Conservation (phyloP, 2,113 vertebrate genomes). For the Phrynosoma blainvillii region DNA sequence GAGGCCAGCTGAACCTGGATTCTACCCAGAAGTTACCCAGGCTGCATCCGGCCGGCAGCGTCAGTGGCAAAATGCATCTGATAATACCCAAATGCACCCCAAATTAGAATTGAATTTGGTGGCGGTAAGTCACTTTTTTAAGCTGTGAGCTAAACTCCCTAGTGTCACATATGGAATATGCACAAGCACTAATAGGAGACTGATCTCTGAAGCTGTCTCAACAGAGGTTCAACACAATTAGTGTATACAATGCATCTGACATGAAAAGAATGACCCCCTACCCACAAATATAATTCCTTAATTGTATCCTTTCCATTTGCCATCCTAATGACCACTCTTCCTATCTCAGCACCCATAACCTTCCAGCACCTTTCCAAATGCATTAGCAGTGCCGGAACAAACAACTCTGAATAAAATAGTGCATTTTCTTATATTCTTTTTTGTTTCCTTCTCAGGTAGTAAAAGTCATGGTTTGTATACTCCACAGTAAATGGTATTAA, state of each 20-base stretch:
- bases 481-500: conserved; percentile 18
- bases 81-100: no score
- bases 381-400: background rate
- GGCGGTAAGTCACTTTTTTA: no score
- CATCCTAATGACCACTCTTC: background rate
- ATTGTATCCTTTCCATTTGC: background rate
- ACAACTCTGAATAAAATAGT: background rate
- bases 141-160: background rate
- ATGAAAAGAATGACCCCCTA: background rate
- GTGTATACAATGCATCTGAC: background rate
- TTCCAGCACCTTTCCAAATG: background rate
- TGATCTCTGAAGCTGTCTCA: background rate
- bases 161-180: background rate
- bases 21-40: no score
- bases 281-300: background rate
- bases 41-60: no score
- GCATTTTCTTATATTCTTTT: background rate
- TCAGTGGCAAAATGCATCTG: no score
- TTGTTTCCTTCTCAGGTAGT: background rate
- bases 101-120: no score
- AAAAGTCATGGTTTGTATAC: conserved; percentile 9
- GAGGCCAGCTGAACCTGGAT: no score
- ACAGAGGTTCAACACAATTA: background rate
- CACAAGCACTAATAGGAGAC: background rate
- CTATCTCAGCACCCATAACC: no score